Base-by-base conservation (phyloP, 2,888 invertebrate genomes). In the Celastrina argiolus region DNA sequence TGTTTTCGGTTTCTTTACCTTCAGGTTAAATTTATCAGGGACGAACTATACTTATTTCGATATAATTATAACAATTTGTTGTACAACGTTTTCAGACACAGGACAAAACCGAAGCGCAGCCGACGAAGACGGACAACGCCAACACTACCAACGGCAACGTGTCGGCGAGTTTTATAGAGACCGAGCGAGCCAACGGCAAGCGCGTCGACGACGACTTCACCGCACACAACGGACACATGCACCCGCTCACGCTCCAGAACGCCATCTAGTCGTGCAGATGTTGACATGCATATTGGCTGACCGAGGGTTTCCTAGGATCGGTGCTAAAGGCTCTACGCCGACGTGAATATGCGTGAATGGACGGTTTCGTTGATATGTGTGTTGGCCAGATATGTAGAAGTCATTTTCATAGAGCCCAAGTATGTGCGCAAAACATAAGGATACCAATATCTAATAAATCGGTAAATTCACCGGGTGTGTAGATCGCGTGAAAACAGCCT, bases 171-270 rank as follows among this genome's bases (percentile, higher is more conserved):
- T 88, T 89, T 81, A 81, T 89, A 64, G 87, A 88, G 68, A 78
- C 81, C 22, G 89, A 89, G 72, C 83, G 87, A 36, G 71, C 78
- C 70, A 74, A 77, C 36, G 80, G 76, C 58, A 79, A 78, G 12
- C 63, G 72, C 80, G 0, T 67, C 3, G 83, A 83, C 64, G 87
- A 87, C 42, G 90, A 89, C 71, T 89, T 85, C 80, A 79, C 87
- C n/a, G 77, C 89, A 83, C 89, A 88, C 86, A 91, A 91, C 74
- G 89, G 88, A 4, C 88, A 88, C 74, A 64, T 71, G 63, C 89
- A 90, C 70, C 88, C 90, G 70, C 75, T 90, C 65, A 89, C 90
- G 66, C 74, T 90, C 75, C 88, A 86, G 69, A 90, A 90, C 73
- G 89, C 88, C 51, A 87, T 89, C 73, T 90, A 88, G 83, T 39